Evolutionary conservation across 2,113 vertebrate genomes (phyloP).

Genomic region (Xiphophorus hellerii): DNA sequence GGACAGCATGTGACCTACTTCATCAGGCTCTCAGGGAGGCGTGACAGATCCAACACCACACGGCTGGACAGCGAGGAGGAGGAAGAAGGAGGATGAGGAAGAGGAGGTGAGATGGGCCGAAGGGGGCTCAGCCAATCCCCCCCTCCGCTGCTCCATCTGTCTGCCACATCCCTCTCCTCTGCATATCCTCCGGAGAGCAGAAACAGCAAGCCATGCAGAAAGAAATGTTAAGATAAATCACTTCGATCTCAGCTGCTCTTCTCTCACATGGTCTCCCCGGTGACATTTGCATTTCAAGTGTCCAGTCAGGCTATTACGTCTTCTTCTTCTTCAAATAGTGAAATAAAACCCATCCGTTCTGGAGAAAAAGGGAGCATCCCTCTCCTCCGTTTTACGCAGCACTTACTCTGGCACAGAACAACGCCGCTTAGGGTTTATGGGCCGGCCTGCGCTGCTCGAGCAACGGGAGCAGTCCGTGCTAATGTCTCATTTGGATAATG

Average conservation of each 20-base stretch:
- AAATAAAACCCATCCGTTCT: background rate
- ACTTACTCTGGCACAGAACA: slow-evolving; percentile 34
- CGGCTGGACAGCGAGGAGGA: slow-evolving; percentile 41
- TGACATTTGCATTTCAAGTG: slow-evolving; percentile 70
- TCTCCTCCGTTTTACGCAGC: slow-evolving; percentile 46
- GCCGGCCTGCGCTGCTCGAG: slow-evolving; percentile 41
- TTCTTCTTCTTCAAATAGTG: slow-evolving; percentile 17
- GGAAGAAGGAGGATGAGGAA: slow-evolving; percentile 30
- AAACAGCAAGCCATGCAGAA: slow-evolving; percentile 70
- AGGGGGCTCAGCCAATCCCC: slow-evolving; percentile 57
- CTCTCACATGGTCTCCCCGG: slow-evolving; percentile 62
- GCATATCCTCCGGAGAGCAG: slow-evolving; percentile 66
- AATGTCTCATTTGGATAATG: slow-evolving; percentile 81
- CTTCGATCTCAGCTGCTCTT: slow-evolving; percentile 54
- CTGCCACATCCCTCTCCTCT: slow-evolving; percentile 63
- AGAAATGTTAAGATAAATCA: slow-evolving; percentile 74
- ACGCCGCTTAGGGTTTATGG: slow-evolving; percentile 52
- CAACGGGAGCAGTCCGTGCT: slow-evolving; percentile 51
- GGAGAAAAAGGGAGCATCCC: slow-evolving; percentile 20
- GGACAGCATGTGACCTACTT: slow-evolving; percentile 78
- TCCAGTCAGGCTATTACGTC: slow-evolving; percentile 40
- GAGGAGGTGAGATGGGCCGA: slow-evolving; percentile 48
- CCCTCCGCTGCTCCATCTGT: slow-evolving; percentile 53
- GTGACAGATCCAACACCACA: slow-evolving; percentile 61
- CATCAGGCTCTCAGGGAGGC: slow-evolving; percentile 64